Evolutionary conservation across 2,113 vertebrate species (phyloP), one percentile per base, ranked within the genome.

Genomic region (Cricetomys ansorgei): DNA sequence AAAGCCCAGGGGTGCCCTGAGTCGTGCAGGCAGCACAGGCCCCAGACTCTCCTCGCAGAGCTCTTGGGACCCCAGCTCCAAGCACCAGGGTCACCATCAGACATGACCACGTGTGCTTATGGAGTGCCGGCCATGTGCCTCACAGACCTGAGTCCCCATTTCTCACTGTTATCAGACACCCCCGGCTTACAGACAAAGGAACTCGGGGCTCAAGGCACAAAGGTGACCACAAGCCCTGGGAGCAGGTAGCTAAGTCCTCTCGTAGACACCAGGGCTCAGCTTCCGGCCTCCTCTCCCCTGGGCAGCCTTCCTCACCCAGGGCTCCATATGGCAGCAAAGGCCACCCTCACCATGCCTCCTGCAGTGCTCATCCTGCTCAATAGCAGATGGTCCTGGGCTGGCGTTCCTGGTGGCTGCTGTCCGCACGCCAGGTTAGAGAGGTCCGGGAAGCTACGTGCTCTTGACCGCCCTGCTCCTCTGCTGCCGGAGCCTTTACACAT

Each of bases 1-100:
- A 29, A 45, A 64, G 25, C 0, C 5, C 34, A 57, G 62, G 1
- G 0, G 5, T 0, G 5, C 17, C 25, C 73, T 0, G 4, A 62
- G 70, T 34, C 37, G 19, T 29, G 13, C 17, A 27, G 88, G 53
- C 37, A 43, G 11, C 10, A 40, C 37, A 1, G 37, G 27, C 67
- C n/a, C 37, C 13, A 10, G 12, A 62, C 59, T 34, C 81, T 48
- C 81, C 40, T 84, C 40, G 2, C 59, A 43, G 80, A 7, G 25
- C 15, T 64, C 27, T 12, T 45, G 40, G 81, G 40, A 84, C 29
- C 40, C 59, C 81, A 27, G 2, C 43, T 29, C 73, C 16, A 7
- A 77, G 48, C 57, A 31, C 81, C 43, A 69, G 62, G 62, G 77
- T 57, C 70, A 57, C 31, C 6, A 62, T 11, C n/a, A 45, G 27